Conservation (phyloP, 2,797 vertebrate genomes). For the Chrosomus eos region DNA sequence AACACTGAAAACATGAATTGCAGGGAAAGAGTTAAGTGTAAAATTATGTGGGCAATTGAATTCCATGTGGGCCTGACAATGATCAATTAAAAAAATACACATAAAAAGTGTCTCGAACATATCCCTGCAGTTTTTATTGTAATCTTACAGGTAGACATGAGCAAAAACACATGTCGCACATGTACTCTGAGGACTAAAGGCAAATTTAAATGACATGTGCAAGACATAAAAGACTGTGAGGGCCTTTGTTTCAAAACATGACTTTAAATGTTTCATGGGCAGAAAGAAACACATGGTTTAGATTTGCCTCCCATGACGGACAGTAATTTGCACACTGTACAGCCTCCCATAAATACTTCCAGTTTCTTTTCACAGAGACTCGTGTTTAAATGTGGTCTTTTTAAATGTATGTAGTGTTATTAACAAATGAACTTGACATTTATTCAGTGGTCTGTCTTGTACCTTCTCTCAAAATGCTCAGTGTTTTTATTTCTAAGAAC, state of each 20-base stretch:
- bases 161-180: neutral
- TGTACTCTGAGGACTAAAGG: conserved; percentile 25
- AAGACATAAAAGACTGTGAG: conserved; percentile 9
- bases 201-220: conserved; percentile 11
- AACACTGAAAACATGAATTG: neutral
- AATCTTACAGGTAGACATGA: conserved; percentile 13
- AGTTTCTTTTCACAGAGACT: conserved; percentile 76
- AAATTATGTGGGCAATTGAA: neutral
- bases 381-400: conserved; percentile 84
- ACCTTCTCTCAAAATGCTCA: conserved; percentile 73
- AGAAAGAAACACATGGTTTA: neutral
- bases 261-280: neutral
- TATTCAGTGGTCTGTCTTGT: conserved; percentile 75
- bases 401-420: conserved; percentile 85
- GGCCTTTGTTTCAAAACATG: neutral
- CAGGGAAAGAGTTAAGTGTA: neutral
- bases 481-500: conserved; percentile 81
- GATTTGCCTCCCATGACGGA: conserved; percentile 65
- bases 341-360: conserved; percentile 81
- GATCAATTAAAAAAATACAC: neutral
- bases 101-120: neutral
- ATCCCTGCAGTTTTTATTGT: conserved; percentile 5
- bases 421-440: conserved; percentile 73
- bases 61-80: conserved; percentile 9
- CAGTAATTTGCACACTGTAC: conserved; percentile 87